Conservation (phyloP, 2,888 invertebrate genomes). For the Cloeon dipterum region DNA sequence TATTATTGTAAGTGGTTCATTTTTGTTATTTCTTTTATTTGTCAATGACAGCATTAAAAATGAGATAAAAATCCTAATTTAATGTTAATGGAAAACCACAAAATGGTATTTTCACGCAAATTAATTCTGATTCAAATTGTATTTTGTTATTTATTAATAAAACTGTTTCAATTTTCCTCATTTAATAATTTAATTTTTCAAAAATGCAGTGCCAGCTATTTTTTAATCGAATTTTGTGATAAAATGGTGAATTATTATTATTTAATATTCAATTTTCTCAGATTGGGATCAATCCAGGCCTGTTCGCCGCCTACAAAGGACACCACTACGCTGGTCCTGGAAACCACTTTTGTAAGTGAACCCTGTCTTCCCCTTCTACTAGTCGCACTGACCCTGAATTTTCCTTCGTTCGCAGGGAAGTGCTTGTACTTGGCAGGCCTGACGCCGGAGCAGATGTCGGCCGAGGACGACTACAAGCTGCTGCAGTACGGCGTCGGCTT, state of each 20-base stretch:
- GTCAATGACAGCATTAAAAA: not conserved
- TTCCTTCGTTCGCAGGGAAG: constrained; percentile 39
- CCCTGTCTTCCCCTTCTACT: constrained; percentile 2
- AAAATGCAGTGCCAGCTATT: too few relatives aligned
- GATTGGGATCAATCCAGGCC: constrained; percentile 96
- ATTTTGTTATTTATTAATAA: not conserved
- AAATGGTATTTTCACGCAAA: too few relatives aligned
- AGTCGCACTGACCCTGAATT: not conserved
- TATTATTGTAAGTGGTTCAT: constrained; percentile 69
- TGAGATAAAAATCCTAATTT: too few relatives aligned
- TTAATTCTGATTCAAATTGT: too few relatives aligned
- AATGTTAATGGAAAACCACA: too few relatives aligned
- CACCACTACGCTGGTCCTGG: constrained; percentile 98
- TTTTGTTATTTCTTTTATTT: constrained; percentile 1
- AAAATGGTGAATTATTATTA: not conserved
- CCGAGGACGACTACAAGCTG: constrained; percentile 86
- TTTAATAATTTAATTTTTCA: not conserved
- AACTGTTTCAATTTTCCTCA: not conserved
- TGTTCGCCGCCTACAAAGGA: constrained; percentile 92
- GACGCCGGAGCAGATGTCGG: constrained; percentile 85
- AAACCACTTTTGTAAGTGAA: constrained; percentile 79
- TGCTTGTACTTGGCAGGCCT: constrained; percentile 85
- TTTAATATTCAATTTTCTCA: too few relatives aligned
- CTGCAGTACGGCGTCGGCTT: constrained; percentile 90
- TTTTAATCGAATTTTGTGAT: too few relatives aligned